Percentiles rank a stretch among this genome's conserved stretches.
phyloP scores from a whole-genome alignment of 2,113 vertebrate species.

The Periophthalmodon schlosseri region DNA sequence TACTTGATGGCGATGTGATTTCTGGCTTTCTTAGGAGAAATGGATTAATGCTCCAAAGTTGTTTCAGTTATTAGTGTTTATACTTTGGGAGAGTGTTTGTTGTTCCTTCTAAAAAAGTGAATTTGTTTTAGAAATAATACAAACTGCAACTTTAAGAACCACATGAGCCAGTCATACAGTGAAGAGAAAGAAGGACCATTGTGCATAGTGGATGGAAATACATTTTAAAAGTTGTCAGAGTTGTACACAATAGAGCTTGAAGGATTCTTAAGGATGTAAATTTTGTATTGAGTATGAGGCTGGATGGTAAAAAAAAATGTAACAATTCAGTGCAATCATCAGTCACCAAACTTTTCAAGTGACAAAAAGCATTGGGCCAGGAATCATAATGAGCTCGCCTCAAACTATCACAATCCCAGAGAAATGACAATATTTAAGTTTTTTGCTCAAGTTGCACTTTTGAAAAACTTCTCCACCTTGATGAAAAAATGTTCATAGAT shows the following conservation, averaged over 20 bases:
- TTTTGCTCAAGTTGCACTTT: background rate
- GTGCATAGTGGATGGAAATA: constrained; percentile 24
- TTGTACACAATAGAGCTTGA: constrained; percentile 28
- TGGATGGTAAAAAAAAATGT: constrained; percentile 25
- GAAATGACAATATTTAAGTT: background rate
- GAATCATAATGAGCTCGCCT: constrained; percentile 5
- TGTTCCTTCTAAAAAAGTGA: constrained; percentile 32
- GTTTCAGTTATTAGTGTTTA: constrained; percentile 11
- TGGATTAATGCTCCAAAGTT: background rate
- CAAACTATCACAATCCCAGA: background rate
- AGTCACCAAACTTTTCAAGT: constrained; percentile 17
- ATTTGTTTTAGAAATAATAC: constrained; percentile 26
- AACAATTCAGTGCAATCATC: constrained; percentile 38
- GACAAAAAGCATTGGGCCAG: constrained; percentile 7
- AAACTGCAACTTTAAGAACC: constrained; percentile 13
- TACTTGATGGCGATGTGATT: background rate
- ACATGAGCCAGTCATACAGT: constrained; percentile 15
- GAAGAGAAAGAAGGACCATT: constrained; percentile 25
- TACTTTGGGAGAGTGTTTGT: background rate
- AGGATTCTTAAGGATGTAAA: constrained; percentile 31
- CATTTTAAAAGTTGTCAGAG: constrained; percentile 38
- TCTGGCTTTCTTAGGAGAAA: background rate
- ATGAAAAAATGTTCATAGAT: background rate
- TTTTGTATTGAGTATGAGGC: constrained; percentile 16
- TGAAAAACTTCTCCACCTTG: background rate